phyloP scores from a whole-genome alignment of 1,140 invertebrate species.

The Bemisia tabaci region DNA sequence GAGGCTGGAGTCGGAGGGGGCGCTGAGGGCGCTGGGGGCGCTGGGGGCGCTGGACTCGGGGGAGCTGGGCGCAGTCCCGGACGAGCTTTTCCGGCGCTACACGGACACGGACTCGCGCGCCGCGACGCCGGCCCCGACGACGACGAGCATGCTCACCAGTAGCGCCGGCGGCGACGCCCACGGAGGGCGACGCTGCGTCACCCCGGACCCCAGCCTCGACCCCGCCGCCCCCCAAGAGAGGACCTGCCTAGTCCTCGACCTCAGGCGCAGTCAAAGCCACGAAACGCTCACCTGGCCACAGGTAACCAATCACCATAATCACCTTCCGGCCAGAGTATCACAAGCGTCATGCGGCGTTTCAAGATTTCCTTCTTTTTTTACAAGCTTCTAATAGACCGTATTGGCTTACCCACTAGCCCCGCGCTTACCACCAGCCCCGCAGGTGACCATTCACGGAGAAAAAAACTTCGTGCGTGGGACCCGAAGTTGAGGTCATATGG shows the following conservation, averaged over 20 bases:
- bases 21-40: background rate
- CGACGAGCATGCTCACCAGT: constrained; percentile 37
- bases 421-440: too few relatives aligned
- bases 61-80: constrained; percentile 32
- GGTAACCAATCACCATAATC: too few relatives aligned
- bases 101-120: constrained; percentile 66
- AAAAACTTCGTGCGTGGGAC: too few relatives aligned
- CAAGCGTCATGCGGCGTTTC: too few relatives aligned
- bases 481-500: too few relatives aligned
- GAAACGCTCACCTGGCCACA: constrained; percentile 12
- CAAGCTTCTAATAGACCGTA: too few relatives aligned
- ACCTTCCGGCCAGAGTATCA: too few relatives aligned
- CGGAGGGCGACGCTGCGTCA: constrained; percentile 15
- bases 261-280: constrained; percentile 26
- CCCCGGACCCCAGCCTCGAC: constrained; percentile 28
- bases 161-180: background rate
- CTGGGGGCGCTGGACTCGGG: background rate
- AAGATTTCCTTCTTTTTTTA: too few relatives aligned
- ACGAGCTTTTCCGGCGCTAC: constrained; percentile 48
- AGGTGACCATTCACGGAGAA: too few relatives aligned
- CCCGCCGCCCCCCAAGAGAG: constrained; percentile 22
- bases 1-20: background rate
- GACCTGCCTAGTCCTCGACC: constrained; percentile 32
- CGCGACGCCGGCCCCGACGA: constrained; percentile 53
- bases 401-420: too few relatives aligned